Evolutionary conservation across 1,140 invertebrate species (phyloP).

Genomic region (Ditylenchus dipsaci): DNA sequence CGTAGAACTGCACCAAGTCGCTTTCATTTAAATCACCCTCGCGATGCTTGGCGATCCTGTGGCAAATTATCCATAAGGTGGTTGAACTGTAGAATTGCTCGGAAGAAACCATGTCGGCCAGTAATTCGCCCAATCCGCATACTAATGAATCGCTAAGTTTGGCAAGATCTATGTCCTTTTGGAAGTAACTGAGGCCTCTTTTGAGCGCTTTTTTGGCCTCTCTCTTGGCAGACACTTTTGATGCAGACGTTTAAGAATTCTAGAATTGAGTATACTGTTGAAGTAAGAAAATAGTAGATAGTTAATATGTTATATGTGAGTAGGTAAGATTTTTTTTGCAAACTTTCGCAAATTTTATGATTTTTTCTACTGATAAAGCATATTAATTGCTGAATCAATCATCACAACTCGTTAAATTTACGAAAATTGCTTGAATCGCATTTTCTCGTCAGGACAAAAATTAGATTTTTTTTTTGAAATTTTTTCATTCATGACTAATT

Average conservation of each 20-base stretch:
- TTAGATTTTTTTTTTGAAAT: too few relatives aligned
- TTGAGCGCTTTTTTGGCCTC: conserved; percentile 11
- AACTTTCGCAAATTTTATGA: too few relatives aligned
- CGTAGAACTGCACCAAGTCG: conserved; percentile 23
- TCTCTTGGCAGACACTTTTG: not conserved
- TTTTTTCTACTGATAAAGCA: too few relatives aligned
- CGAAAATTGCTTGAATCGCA: too few relatives aligned
- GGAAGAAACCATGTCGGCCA: conserved; percentile 9
- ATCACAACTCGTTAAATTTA: too few relatives aligned
- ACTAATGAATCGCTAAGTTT: not conserved
- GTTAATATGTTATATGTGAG: too few relatives aligned
- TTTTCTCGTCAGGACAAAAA: too few relatives aligned
- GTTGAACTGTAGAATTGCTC: not conserved
- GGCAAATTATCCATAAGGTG: conserved; percentile 11
- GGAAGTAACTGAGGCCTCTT: conserved; percentile 18
- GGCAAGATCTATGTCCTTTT: not conserved
- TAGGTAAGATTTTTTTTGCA: too few relatives aligned
- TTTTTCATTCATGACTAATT: too few relatives aligned
- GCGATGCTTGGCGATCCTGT: conserved; percentile 19
- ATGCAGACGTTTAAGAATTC: not conserved
- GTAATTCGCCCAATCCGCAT: conserved; percentile 1
- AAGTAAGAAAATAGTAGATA: too few relatives aligned
- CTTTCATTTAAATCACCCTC: conserved; percentile 19
- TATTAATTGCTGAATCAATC: too few relatives aligned
- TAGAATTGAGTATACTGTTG: too few relatives aligned